phyloP scores from a whole-genome alignment of 2,113 vertebrate genomes.

The Gopherus flavomarginatus region DNA sequence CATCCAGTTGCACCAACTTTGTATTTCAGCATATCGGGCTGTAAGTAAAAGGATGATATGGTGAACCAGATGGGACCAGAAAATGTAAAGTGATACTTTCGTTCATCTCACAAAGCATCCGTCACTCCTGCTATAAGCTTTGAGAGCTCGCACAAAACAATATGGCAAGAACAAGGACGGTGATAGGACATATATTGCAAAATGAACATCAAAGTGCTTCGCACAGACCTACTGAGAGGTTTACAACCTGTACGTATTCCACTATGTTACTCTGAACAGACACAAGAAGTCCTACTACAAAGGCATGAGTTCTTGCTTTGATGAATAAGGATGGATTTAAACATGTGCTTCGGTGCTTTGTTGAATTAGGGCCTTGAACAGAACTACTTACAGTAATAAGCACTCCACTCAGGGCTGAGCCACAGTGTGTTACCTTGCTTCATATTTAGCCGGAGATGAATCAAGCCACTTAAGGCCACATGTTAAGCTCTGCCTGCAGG shows the following conservation, averaged over 20 bases:
- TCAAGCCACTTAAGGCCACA: slow-evolving; percentile 70
- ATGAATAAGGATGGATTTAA: background rate
- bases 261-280: background rate
- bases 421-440: slow-evolving; percentile 11
- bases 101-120: accelerated
- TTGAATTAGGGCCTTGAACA: background rate
- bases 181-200: background rate
- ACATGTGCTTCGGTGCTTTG: background rate
- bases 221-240: background rate
- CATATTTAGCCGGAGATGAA: slow-evolving; percentile 51
- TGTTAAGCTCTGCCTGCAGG: slow-evolving; percentile 62
- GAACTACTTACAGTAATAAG: background rate
- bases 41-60: background rate
- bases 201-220: background rate
- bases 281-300: background rate
- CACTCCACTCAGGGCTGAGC: background rate
- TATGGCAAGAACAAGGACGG: background rate
- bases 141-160: accelerated
- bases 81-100: background rate
- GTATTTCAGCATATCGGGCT: accelerated
- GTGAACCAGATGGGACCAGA: background rate
- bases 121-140: accelerated
- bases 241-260: background rate
- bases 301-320: background rate
- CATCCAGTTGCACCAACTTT: background rate